phyloP scores from a whole-genome alignment of 2,888 invertebrate genomes.

The Rhimphoctona megacephalus region DNA sequence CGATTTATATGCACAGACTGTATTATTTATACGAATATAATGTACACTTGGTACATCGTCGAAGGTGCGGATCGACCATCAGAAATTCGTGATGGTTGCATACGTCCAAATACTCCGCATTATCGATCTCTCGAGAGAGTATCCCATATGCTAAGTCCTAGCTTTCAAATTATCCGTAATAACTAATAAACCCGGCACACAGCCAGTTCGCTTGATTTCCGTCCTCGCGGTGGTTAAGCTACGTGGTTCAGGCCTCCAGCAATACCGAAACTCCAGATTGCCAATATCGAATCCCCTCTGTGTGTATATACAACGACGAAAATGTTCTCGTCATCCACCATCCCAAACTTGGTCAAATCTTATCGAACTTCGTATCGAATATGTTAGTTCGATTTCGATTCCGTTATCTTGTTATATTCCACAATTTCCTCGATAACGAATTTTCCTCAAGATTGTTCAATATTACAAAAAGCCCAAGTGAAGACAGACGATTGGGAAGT shows the following conservation, averaged over 20 bases:
- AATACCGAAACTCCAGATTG: slow-evolving; percentile 60
- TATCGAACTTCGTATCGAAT: slow-evolving; percentile 25
- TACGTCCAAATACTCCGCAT: slow-evolving; percentile 28
- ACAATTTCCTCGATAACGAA: background rate
- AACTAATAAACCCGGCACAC: slow-evolving; percentile 61
- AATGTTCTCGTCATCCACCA: slow-evolving; percentile 14
- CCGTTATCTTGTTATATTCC: background rate
- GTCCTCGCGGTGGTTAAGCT: slow-evolving; percentile 33
- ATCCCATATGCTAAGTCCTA: background rate
- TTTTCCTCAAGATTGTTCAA: background rate
- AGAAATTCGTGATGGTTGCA: slow-evolving; percentile 42
- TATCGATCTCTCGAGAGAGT: slow-evolving; percentile 45
- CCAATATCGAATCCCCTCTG: slow-evolving; percentile 47
- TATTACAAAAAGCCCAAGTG: background rate
- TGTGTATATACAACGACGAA: background rate
- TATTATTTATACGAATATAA: slow-evolving; percentile 60
- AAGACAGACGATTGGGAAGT: background rate
- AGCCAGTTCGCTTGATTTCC: slow-evolving; percentile 25
- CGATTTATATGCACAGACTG: slow-evolving; percentile 24
- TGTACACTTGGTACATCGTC: slow-evolving; percentile 30
- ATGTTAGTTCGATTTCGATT: slow-evolving; percentile 8
- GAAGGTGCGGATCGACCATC: slow-evolving; percentile 10
- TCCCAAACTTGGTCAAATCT: slow-evolving; percentile 41
- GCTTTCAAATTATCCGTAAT: slow-evolving; percentile 61
- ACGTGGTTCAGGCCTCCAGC: slow-evolving; percentile 34